phyloP scores from a whole-genome alignment of 2,113 vertebrate genomes.

The Nerophis ophidion region DNA sequence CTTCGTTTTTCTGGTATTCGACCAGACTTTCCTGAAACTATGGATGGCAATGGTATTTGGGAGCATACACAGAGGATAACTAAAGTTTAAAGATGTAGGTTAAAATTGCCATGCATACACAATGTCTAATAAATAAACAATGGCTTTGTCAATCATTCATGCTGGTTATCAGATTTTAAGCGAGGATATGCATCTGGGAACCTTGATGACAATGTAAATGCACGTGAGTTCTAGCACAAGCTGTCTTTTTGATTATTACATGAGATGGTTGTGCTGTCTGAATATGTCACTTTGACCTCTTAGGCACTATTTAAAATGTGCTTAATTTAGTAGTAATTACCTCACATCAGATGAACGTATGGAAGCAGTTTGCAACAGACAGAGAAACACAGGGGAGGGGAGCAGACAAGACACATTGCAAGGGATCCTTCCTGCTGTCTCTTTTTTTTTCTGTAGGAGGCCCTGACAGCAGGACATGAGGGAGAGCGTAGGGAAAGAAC shows the following conservation, averaged over 20 bases:
- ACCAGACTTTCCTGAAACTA: slow-evolving; percentile 21
- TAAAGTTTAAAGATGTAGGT: neutral
- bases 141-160: neutral
- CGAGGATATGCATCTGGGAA: neutral
- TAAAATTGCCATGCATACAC: neutral
- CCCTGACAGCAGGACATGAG: slow-evolving; percentile 11
- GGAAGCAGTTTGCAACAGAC: slow-evolving; percentile 24
- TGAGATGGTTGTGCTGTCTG: too few relatives aligned
- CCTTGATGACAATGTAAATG: neutral
- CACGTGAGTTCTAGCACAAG: neutral
- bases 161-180: neutral
- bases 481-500: slow-evolving; percentile 19
- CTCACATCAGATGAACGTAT: slow-evolving; percentile 10
- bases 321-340: slow-evolving; percentile 40
- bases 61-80: neutral
- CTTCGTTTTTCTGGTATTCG: slow-evolving; percentile 15
- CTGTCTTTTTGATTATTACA: neutral
- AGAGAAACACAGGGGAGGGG: neutral
- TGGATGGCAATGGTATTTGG: neutral
- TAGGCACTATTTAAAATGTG: neutral
- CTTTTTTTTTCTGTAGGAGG: slow-evolving; percentile 27
- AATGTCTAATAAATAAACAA: neutral
- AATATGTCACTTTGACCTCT: too few relatives aligned
- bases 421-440: slow-evolving; percentile 34
- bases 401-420: slow-evolving; percentile 18